Percentiles rank a stretch among this genome's conserved stretches.
Conservation (phyloP, 2,888 invertebrate species). For the Zele albiditarsus region DNA sequence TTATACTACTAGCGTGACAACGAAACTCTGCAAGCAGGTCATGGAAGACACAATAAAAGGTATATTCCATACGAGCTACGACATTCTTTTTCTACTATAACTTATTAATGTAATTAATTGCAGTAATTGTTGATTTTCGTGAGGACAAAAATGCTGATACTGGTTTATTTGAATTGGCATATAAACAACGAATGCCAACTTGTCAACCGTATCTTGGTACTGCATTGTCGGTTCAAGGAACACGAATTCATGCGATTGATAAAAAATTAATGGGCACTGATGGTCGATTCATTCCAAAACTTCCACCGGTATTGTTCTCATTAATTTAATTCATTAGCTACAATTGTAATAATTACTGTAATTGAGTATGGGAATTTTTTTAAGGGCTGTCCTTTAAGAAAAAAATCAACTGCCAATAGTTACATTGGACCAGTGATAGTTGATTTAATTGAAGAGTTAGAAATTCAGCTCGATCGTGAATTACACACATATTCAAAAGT, state of each 20-base stretch:
- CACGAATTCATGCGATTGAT: slow-evolving; percentile 74
- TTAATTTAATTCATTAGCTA: slow-evolving; percentile 5
- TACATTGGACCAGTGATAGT: slow-evolving; percentile 81
- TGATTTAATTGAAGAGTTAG: slow-evolving; percentile 80
- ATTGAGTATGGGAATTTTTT: slow-evolving; percentile 47
- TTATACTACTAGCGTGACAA: slow-evolving; percentile 91
- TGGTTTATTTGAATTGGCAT: slow-evolving; percentile 86
- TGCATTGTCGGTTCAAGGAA: slow-evolving; percentile 81
- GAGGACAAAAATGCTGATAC: slow-evolving; percentile 83
- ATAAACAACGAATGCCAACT: slow-evolving; percentile 84
- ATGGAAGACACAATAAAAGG: slow-evolving; percentile 95
- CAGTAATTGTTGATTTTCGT: slow-evolving; percentile 86
- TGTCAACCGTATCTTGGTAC: slow-evolving; percentile 87
- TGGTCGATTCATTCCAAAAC: slow-evolving; percentile 67
- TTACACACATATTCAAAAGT: slow-evolving; percentile 63
- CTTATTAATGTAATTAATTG: slow-evolving; percentile 55
- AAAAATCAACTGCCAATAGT: slow-evolving; percentile 63
- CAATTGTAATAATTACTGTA: slow-evolving; percentile 35
- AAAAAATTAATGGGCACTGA: slow-evolving; percentile 71
- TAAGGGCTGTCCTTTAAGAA: slow-evolving; percentile 62
- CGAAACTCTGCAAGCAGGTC: slow-evolving; percentile 88
- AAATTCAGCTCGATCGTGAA: slow-evolving; percentile 72
- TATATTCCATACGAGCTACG: slow-evolving; percentile 62
- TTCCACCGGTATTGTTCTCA: slow-evolving; percentile 56
- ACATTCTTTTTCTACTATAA: background rate